Evolutionary conservation across 2,797 vertebrate species (phyloP).

Genomic region (Pseudopleuronectes americanus): DNA sequence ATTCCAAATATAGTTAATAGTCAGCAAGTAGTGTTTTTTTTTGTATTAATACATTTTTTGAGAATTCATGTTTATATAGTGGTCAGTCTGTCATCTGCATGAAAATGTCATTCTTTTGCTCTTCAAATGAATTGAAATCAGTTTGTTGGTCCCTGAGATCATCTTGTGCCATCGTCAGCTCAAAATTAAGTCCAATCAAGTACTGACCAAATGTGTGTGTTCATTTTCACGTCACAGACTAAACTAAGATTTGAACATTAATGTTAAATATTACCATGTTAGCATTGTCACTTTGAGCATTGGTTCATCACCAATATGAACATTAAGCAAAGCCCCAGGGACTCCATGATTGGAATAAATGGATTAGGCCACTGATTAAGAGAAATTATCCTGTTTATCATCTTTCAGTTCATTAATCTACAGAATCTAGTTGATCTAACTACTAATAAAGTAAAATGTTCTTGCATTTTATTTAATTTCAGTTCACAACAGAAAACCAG

Average conservation of each 20-base stretch:
- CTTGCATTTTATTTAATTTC: background rate
- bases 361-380: no score
- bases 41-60: no score
- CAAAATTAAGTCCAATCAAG: background rate
- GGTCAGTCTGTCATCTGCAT: background rate
- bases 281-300: background rate
- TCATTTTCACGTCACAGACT: background rate
- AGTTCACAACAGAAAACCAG: conserved; percentile 10
- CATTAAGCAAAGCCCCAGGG: no score
- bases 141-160: background rate
- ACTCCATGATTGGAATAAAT: no score
- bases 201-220: background rate
- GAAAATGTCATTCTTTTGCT: background rate
- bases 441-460: background rate
- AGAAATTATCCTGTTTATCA: no score
- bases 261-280: background rate
- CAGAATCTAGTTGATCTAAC: no score
- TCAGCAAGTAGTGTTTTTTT: no score
- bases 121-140: background rate
- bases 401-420: no score
- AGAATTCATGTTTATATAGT: no score
- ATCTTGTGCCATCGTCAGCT: background rate
- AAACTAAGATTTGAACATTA: background rate
- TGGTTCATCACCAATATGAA: no score
- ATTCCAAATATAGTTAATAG: background rate